A percentile compares a stretch with the other conserved stretches of the same genome.
Conservation (phyloP, 2,113 vertebrate species). For the Capreolus pygargus region DNA sequence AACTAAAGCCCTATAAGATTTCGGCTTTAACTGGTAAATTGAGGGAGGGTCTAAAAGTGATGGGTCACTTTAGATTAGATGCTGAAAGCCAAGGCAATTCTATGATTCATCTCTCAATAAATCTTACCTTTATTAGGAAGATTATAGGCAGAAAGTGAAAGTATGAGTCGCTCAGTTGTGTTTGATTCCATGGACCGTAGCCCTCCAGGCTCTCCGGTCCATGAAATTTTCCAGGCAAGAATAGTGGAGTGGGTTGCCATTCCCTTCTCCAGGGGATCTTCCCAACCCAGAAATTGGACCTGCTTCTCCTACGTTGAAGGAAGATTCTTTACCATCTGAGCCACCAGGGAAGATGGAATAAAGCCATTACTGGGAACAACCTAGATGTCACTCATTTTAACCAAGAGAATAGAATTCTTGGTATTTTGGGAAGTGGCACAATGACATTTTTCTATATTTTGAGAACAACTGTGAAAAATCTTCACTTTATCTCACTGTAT, state of each 20-base stretch:
- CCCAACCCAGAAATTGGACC: not conserved
- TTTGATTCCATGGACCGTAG: not conserved
- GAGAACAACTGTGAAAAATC: not conserved
- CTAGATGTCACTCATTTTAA: not conserved
- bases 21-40: not conserved
- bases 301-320: not conserved
- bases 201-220: not conserved
- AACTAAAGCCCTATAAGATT: not conserved
- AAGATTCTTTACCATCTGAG: not conserved
- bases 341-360: not conserved
- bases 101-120: not conserved
- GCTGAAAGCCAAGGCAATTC: not conserved
- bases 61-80: not conserved
- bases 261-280: not conserved
- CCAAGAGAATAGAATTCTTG: not conserved
- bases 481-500: not conserved
- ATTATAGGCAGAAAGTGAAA: not conserved
- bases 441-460: not conserved
- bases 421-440: not conserved
- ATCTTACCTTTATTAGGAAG: not conserved
- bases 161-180: fast-evolving
- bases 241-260: not conserved
- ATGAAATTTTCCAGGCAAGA: not conserved
- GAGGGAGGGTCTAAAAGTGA: not conserved
- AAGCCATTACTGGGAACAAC: not conserved